A percentile compares a stretch with the other conserved stretches of the same genome.
These are phyloP conservation scores for Bradypodion pumilum DNA, from an alignment of 2,797 vertebrate species.

Conservation along the genomic window DNA sequence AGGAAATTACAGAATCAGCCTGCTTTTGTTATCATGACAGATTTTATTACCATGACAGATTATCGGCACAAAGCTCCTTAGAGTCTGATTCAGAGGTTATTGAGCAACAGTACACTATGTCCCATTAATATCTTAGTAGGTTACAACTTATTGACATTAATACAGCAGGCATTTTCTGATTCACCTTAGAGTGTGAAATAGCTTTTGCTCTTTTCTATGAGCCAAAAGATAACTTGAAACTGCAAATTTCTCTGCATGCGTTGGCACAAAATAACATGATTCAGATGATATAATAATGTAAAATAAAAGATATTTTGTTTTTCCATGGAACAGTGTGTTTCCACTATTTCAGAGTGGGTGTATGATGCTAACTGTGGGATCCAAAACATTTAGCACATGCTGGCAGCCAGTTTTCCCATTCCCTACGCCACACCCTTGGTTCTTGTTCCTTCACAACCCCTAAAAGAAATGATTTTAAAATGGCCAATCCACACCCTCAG, in stretches of 20 bases:
- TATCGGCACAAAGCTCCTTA: background rate
- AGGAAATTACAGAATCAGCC: background rate
- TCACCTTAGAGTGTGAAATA: background rate
- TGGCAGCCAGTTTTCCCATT: background rate
- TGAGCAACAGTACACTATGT: background rate
- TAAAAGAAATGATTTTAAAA: too few relatives aligned
- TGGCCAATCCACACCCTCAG: too few relatives aligned
- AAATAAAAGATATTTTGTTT: background rate
- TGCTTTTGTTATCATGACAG: constrained; percentile 4
- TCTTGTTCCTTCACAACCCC: too few relatives aligned
- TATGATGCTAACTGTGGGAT: background rate
- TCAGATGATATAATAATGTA: background rate
- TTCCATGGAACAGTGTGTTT: too few relatives aligned
- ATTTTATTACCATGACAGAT: background rate
- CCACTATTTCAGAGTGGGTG: background rate
- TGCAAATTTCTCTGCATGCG: background rate
- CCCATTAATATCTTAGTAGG: background rate
- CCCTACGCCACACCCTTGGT: too few relatives aligned
- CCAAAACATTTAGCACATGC: background rate
- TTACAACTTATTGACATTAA: background rate
- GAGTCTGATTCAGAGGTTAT: background rate
- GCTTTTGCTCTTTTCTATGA: background rate
- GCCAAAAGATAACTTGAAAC: background rate
- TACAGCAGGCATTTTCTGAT: background rate
- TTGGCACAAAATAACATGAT: background rate